These are phyloP conservation scores for Plestiodon gilberti DNA, from an alignment of 2,113 vertebrate species.

Conservation along the genomic window DNA sequence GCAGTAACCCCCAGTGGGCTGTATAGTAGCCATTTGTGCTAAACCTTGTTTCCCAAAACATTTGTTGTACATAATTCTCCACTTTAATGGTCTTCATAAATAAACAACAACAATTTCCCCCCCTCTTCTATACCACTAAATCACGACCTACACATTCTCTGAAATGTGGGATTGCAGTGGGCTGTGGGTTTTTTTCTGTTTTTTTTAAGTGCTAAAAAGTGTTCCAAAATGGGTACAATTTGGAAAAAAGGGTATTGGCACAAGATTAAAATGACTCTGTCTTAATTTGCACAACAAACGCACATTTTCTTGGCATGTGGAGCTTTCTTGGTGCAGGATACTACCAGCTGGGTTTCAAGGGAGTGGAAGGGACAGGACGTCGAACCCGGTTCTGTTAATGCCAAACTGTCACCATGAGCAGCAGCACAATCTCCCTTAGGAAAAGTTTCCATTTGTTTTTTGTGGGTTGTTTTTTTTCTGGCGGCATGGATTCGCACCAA, in stretches of 20 bases:
- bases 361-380: background rate
- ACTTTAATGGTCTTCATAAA: conserved; percentile 21
- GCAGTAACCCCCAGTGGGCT: background rate
- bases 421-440: background rate
- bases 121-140: background rate
- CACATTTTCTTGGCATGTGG: background rate
- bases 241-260: background rate
- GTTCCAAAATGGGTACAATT: background rate
- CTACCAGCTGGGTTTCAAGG: background rate
- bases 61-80: background rate
- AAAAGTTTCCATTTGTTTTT: conserved; percentile 32
- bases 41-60: background rate
- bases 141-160: background rate
- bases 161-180: no score
- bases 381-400: background rate
- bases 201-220: background rate
- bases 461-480: conserved; percentile 33
- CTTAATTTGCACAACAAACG: background rate
- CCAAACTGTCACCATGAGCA: background rate
- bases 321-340: background rate
- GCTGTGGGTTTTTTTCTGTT: background rate
- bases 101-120: background rate
- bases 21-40: background rate
- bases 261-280: background rate
- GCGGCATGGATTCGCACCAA: background rate